These are phyloP conservation scores for Leptopilina drosophilae DNA, from an alignment of 2,888 invertebrate species.

Conservation along the genomic window DNA sequence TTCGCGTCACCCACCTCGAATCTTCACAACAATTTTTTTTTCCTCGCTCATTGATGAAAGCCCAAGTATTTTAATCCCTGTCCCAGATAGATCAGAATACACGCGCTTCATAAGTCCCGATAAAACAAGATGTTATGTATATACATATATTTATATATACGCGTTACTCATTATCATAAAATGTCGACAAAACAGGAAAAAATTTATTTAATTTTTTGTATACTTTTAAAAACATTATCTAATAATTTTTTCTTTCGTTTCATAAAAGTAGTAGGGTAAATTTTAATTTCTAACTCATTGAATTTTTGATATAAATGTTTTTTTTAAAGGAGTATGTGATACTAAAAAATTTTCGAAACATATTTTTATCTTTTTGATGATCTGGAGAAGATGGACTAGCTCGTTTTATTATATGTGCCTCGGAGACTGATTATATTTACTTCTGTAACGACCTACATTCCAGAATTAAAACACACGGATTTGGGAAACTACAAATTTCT, in stretches of 20 bases:
- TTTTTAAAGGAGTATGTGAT: background rate
- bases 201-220: no score
- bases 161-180: conserved; percentile 21
- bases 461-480: conserved; percentile 15
- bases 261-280: background rate
- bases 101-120: conserved; percentile 19
- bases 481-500: conserved; percentile 14
- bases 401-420: background rate
- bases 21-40: conserved; percentile 18
- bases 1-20: conserved; percentile 19
- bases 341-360: background rate
- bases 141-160: conserved; percentile 11
- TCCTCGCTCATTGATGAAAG: conserved; percentile 1
- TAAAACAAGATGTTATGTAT: conserved; percentile 24
- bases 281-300: no score
- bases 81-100: conserved; percentile 25
- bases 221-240: background rate
- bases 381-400: background rate
- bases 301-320: no score
- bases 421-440: conserved; percentile 12
- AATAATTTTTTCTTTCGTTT: background rate
- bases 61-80: conserved; percentile 31
- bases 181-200: background rate
- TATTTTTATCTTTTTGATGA: conserved; percentile 23
- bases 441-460: conserved; percentile 40